A percentile compares a stretch with the other conserved stretches of the same genome.
phyloP scores from a whole-genome alignment of 2,113 vertebrate species.

The Lagopus leucura region DNA sequence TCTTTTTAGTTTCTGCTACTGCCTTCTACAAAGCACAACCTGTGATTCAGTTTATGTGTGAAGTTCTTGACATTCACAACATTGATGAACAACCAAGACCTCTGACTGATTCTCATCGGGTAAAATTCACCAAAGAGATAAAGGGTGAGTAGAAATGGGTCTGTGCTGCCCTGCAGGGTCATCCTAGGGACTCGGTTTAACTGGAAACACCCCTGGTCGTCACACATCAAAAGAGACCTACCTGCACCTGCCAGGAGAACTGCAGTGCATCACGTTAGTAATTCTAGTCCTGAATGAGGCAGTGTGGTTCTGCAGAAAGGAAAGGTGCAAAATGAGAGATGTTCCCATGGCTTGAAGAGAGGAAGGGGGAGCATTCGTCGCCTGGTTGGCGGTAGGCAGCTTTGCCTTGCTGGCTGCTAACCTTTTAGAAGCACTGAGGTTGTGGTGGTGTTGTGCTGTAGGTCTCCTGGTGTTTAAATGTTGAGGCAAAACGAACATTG shows the following conservation, averaged over 20 bases:
- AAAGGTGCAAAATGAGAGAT: background rate
- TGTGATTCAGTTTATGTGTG: constrained; percentile 99
- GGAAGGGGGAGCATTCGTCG: background rate
- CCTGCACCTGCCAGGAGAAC: background rate
- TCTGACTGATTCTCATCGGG: constrained; percentile 97
- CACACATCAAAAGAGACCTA: background rate
- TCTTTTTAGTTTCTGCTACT: constrained; percentile 92
- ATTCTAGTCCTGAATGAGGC: background rate
- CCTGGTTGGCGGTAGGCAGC: background rate
- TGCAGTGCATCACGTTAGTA: background rate
- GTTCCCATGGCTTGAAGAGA: background rate
- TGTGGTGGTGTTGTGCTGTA: background rate
- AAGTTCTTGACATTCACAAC: constrained; percentile 99
- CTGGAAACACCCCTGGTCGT: background rate
- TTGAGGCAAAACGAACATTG: constrained; percentile 4
- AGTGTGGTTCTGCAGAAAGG: background rate
- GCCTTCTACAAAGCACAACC: constrained; percentile 99
- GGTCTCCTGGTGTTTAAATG: background rate
- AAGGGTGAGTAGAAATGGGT: constrained; percentile 85
- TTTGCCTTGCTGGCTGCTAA: background rate
- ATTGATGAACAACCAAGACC: constrained; percentile 98
- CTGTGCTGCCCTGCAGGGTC: background rate
- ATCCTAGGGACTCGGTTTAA: background rate
- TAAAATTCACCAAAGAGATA: constrained; percentile 99
- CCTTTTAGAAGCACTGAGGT: background rate